Conservation (phyloP, 2,797 vertebrate species). For the Mus caroli region DNA sequence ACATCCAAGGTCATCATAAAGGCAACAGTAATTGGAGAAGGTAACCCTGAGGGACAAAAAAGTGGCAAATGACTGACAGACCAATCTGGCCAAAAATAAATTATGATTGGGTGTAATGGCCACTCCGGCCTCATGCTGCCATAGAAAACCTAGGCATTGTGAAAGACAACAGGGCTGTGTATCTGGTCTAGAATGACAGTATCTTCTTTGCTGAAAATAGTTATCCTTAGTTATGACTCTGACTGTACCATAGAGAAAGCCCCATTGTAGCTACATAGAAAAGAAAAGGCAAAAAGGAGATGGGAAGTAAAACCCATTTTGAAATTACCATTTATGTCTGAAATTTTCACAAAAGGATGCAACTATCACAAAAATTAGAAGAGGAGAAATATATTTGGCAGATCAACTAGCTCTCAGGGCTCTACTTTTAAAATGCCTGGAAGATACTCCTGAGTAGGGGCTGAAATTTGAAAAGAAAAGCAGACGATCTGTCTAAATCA, state of each 20-base stretch:
- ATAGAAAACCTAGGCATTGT: constrained; percentile 44
- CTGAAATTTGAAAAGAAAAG: constrained; percentile 72
- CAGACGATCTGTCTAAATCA: constrained; percentile 70
- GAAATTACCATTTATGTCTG: constrained; percentile 65
- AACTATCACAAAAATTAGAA: constrained; percentile 46
- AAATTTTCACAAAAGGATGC: constrained; percentile 64
- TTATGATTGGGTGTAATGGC: constrained; percentile 76
- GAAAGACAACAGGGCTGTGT: constrained; percentile 15
- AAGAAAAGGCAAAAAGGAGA: constrained; percentile 54
- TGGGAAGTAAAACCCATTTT: constrained; percentile 28
- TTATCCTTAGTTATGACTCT: neutral
- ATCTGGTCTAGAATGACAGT: constrained; percentile 71
- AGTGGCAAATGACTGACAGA: constrained; percentile 60
- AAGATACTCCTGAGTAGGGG: constrained; percentile 70
- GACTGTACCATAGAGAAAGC: neutral
- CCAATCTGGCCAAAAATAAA: constrained; percentile 78
- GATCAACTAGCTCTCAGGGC: constrained; percentile 22
- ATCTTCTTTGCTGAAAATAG: constrained; percentile 76
- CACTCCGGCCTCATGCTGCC: constrained; percentile 37
- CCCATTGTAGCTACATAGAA: neutral
- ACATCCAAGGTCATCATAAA: constrained; percentile 41
- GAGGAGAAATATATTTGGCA: constrained; percentile 21
- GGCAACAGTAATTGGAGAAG: constrained; percentile 47
- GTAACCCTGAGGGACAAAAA: constrained; percentile 50
- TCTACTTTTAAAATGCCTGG: constrained; percentile 44